Conservation (phyloP, 2,113 vertebrate species). For the Bubo bubo region DNA sequence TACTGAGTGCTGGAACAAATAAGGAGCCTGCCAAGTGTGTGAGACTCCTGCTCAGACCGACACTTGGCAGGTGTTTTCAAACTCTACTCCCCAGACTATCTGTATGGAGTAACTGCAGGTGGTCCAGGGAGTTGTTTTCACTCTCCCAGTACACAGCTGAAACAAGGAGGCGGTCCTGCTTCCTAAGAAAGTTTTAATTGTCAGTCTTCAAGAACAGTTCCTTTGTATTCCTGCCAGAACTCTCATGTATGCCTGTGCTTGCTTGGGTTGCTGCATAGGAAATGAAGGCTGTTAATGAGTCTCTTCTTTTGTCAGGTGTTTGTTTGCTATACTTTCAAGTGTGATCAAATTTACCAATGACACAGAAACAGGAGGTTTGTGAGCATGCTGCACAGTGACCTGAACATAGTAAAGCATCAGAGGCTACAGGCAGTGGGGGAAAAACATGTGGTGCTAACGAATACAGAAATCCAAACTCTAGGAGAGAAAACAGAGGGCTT, state of each 20-base stretch:
- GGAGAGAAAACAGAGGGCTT: background rate
- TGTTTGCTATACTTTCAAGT: conserved; percentile 49
- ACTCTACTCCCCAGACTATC: background rate
- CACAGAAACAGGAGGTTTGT: background rate
- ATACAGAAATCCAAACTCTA: background rate
- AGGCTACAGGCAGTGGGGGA: background rate
- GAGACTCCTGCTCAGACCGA: background rate
- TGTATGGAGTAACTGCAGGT: conserved; percentile 27
- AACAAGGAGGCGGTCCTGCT: conserved; percentile 29
- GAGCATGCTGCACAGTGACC: conserved; percentile 22
- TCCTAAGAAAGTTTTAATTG: conserved; percentile 66
- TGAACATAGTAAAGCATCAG: background rate
- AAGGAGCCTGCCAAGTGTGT: background rate
- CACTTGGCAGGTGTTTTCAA: conserved; percentile 35
- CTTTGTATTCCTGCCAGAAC: conserved; percentile 61
- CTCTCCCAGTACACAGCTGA: conserved; percentile 13
- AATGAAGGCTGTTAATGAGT: conserved; percentile 60
- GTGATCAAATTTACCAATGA: conserved; percentile 53
- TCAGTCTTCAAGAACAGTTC: conserved; percentile 49
- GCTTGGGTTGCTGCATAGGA: conserved; percentile 54
- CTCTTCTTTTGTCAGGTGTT: conserved; percentile 61
- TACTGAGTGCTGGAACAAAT: background rate
- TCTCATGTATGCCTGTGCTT: conserved; percentile 30
- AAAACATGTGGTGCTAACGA: background rate
- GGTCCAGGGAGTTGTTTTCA: conserved; percentile 39